Evolutionary conservation across 2,797 vertebrate species (phyloP).

Genomic region (Artibeus lituratus): DNA sequence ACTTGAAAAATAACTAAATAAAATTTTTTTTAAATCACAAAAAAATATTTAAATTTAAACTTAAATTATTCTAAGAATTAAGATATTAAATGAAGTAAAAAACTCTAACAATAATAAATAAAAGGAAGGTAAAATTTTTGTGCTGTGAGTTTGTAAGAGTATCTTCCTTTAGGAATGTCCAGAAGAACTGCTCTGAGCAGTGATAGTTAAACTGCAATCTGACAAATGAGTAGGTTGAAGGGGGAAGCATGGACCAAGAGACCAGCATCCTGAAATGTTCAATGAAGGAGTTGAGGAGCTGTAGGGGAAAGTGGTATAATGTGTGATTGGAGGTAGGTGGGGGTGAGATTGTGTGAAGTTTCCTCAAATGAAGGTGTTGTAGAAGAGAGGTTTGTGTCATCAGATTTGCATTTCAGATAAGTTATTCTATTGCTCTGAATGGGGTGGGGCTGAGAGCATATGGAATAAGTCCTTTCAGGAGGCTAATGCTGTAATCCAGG

Average conservation of each 20-base stretch:
- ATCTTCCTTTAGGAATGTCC: background rate
- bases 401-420: background rate
- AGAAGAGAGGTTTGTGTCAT: background rate
- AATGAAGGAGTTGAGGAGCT: background rate
- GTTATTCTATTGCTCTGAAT: background rate
- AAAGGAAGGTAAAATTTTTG: background rate
- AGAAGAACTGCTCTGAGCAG: background rate
- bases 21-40: no score
- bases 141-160: background rate
- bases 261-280: background rate
- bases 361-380: background rate
- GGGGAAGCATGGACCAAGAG: background rate
- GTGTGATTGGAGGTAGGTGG: background rate
- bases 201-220: background rate
- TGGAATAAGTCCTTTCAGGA: background rate
- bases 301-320: background rate
- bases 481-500: background rate
- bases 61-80: background rate
- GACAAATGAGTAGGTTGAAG: background rate
- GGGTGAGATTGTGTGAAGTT: background rate
- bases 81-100: background rate
- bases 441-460: background rate
- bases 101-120: background rate
- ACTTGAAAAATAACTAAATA: no score
- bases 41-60: background rate